Base-by-base conservation (phyloP, 2,888 invertebrate species). In the Augochlorella aurata region DNA sequence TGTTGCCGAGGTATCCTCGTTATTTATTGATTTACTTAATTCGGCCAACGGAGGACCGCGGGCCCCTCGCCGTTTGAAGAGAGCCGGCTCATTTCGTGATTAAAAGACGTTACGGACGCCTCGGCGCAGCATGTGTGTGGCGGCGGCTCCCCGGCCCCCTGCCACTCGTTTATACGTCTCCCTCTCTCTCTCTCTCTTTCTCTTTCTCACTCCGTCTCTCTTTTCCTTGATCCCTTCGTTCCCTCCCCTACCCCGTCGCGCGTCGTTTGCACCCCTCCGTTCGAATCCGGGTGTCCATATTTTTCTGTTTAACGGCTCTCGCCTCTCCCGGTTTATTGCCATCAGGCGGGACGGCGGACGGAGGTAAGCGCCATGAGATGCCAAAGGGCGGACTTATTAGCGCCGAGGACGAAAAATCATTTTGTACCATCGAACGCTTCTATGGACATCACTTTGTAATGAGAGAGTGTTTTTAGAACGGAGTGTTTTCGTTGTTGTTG, bases 11-110 rank as follows among this genome's bases (percentile, higher is more conserved):
- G 86, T 90, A 90, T 90, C 88, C 92, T 91, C 91, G 90, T 92
- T 92, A 93, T 93, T 92, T 92, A 93, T 93, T 92, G 91, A 93
- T 93, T 92, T 92, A 91, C 92, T 92, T 91, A 91, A 93, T 92
- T 92, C 90, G 90, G 90, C 91, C 90, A 90, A 90, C 74, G 90
- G 90, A 88, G 89, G 89, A 85, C 90, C 90, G 86, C 81, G 88
- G 86, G 85, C 85, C 85, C 90, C 87, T 82, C 81, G 86, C 82
- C 89, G 87, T 89, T 90, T 90, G 90, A 90, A 91, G 89, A 89
- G 90, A 89, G 91, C 90, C 91, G 91, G 91, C 90, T 90, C 90
- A 88, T 91, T 90, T 91, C 92, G 92, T 93, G 93, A 93, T 93
- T 92, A 92, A 92, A 92, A 92, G 92, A 92, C 92, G 91, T 93